These are phyloP conservation scores for Epinotia bilunana DNA, from an alignment of 2,888 invertebrate species.

Conservation along the genomic window DNA sequence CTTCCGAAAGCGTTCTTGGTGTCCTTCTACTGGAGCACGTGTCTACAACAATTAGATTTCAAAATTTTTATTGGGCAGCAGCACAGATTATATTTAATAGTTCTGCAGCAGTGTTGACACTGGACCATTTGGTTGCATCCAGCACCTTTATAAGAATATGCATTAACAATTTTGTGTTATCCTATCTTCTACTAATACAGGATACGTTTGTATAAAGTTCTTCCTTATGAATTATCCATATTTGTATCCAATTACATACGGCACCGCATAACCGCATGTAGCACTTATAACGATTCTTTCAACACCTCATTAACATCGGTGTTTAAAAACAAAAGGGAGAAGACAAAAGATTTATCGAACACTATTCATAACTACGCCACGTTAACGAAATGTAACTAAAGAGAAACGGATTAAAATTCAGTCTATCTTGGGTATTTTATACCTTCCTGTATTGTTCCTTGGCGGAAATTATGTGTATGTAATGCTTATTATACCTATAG, in stretches of 20 bases:
- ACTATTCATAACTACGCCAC: neutral
- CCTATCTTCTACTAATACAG: conserved; percentile 1
- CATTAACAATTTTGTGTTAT: neutral
- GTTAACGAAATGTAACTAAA: neutral
- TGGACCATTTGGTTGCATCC: neutral
- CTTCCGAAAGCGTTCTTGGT: neutral
- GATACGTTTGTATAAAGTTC: conserved; percentile 28
- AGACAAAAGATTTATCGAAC: conserved; percentile 1
- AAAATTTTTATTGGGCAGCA: neutral
- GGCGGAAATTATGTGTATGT: neutral
- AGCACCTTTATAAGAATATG: neutral
- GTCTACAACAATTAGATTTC: neutral
- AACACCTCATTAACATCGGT: conserved; percentile 40
- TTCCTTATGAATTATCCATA: conserved; percentile 39
- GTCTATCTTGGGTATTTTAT: neutral
- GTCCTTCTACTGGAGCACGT: neutral
- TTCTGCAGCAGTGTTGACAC: neutral
- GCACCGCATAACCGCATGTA: conserved; percentile 54
- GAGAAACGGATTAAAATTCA: neutral
- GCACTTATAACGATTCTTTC: conserved; percentile 55
- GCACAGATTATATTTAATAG: no score
- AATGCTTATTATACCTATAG: no score
- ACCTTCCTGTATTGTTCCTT: neutral
- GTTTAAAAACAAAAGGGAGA: conserved; percentile 21
- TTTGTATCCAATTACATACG: conserved; percentile 51